These are phyloP conservation scores for Drosophila kepulauana DNA, from an alignment of 1,140 invertebrate genomes.

Conservation along the genomic window DNA sequence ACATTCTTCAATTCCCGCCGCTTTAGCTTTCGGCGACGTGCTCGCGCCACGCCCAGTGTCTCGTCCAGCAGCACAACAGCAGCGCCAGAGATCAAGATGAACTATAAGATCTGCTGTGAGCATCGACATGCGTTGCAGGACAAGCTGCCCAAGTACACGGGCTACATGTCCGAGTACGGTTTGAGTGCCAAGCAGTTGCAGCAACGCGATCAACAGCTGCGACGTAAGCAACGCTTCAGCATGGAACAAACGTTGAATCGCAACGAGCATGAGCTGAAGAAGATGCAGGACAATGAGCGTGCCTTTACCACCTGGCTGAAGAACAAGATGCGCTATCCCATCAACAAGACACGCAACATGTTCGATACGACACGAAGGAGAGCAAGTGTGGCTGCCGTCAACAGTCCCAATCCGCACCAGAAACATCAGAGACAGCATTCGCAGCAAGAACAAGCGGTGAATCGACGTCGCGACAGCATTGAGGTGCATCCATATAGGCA, in stretches of 20 bases:
- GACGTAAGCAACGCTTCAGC: slow-evolving; percentile 59
- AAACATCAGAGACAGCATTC: slow-evolving; percentile 23
- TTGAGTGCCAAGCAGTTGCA: slow-evolving; percentile 75
- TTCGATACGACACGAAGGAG: slow-evolving; percentile 71
- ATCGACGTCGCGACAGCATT: slow-evolving; percentile 48
- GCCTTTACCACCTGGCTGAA: slow-evolving; percentile 84
- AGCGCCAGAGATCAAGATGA: slow-evolving; percentile 66
- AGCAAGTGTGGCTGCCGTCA: slow-evolving; percentile 58
- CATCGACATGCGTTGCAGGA: slow-evolving; percentile 71
- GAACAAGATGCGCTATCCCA: slow-evolving; percentile 83
- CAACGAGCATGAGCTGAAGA: slow-evolving; percentile 74
- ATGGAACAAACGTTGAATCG: slow-evolving; percentile 72
- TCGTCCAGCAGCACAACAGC: slow-evolving; percentile 4
- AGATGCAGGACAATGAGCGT: slow-evolving; percentile 82
- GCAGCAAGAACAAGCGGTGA: slow-evolving; percentile 28
- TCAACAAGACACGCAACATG: slow-evolving; percentile 84
- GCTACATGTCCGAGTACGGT: slow-evolving; percentile 84
- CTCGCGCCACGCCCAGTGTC: slow-evolving; percentile 45
- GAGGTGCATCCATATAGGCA: slow-evolving; percentile 66
- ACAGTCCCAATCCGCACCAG: slow-evolving; percentile 32
- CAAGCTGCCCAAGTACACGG: slow-evolving; percentile 78
- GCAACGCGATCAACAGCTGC: slow-evolving; percentile 66
- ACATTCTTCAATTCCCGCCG: slow-evolving; percentile 69
- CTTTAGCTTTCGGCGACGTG: slow-evolving; percentile 68
- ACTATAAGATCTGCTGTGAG: slow-evolving; percentile 83